Evolutionary conservation across 2,113 vertebrate species (phyloP).

Genomic region (Uropsilus gracilis): DNA sequence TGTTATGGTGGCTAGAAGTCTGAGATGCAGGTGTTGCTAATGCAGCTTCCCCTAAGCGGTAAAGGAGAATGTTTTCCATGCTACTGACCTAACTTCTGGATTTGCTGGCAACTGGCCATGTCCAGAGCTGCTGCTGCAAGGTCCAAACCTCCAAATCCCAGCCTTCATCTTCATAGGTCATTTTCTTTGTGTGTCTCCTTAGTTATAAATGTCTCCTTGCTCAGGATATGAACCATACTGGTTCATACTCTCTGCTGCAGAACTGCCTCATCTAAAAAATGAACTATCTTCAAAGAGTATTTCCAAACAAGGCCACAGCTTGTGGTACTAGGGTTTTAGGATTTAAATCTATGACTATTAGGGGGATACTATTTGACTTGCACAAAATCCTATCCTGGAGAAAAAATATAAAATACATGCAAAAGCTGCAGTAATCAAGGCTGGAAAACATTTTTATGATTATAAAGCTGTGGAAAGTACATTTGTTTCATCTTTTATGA

Average conservation of each 20-base stretch:
- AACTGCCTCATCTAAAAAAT: neutral
- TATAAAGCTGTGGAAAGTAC: neutral
- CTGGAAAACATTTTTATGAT: neutral
- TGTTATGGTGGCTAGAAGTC: neutral
- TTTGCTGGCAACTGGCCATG: rapidly evolving
- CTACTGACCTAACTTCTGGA: neutral
- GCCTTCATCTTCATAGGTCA: neutral
- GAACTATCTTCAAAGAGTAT: neutral
- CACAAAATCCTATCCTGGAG: neutral
- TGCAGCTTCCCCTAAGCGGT: neutral
- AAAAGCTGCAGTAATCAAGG: neutral
- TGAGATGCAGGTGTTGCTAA: neutral
- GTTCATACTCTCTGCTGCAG: neutral
- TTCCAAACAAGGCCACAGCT: neutral
- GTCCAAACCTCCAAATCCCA: too few relatives aligned
- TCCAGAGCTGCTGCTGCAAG: neutral
- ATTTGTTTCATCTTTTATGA: neutral
- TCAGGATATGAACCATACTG: neutral
- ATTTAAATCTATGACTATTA: neutral
- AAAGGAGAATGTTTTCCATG: too few relatives aligned
- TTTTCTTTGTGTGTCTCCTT: neutral
- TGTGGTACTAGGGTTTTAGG: neutral
- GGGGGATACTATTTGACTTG: neutral
- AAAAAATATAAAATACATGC: neutral
- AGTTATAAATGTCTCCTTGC: neutral